Evolutionary conservation across 2,888 invertebrate genomes (phyloP).

Genomic region (Lasioglossum malachurum): DNA sequence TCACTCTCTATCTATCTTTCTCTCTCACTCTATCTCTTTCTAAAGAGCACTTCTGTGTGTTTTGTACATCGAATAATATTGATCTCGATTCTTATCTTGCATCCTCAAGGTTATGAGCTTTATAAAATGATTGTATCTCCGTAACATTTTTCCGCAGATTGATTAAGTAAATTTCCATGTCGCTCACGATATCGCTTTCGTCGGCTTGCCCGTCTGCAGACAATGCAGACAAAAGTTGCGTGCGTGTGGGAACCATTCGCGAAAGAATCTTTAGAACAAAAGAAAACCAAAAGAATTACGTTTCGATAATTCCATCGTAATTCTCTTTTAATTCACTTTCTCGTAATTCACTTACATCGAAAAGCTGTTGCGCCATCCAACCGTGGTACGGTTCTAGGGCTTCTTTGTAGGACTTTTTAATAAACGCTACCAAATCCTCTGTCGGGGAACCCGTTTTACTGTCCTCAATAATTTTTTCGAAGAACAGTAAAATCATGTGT

Average conservation of each 20-base stretch:
- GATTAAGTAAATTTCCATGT: constrained; percentile 85
- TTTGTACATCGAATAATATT: background rate
- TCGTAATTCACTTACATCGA: constrained; percentile 89
- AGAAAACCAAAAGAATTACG: background rate
- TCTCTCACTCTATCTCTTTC: background rate
- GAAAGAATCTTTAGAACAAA: constrained; percentile 86
- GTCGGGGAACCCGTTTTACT: constrained; percentile 84
- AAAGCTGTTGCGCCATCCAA: constrained; percentile 91
- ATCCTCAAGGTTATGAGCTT: constrained; percentile 84
- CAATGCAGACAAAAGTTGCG: constrained; percentile 86
- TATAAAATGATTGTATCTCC: constrained; percentile 88
- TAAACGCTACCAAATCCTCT: constrained; percentile 88
- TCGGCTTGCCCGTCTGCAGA: constrained; percentile 83
- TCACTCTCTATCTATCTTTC: background rate
- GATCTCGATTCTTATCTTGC: constrained; percentile 3
- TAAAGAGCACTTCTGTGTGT: background rate
- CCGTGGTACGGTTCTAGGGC: constrained; percentile 91
- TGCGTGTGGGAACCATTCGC: constrained; percentile 88
- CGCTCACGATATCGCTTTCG: constrained; percentile 80
- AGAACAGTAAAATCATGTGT: constrained; percentile 87
- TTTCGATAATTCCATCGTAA: background rate
- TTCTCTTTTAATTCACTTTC: too few species aligned
- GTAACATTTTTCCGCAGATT: constrained; percentile 87
- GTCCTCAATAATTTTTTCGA: constrained; percentile 87
- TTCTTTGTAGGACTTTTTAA: constrained; percentile 89